Conservation (phyloP, 2,113 vertebrate genomes). For the Pterocles burchelli region DNA sequence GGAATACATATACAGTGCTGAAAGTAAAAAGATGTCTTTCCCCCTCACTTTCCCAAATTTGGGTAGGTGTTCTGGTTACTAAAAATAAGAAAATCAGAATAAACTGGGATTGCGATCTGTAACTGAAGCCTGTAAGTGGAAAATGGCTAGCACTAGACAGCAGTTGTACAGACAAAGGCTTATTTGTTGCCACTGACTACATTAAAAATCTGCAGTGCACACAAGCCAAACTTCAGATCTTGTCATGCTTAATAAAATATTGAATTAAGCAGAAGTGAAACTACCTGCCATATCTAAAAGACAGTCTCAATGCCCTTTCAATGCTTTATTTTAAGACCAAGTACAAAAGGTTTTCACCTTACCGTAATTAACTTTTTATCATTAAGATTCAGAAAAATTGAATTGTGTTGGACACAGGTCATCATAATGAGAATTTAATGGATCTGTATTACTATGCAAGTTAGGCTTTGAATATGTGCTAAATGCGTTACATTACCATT, state of each 20-base stretch:
- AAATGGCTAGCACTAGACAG: constrained; percentile 11
- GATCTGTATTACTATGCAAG: constrained; percentile 68
- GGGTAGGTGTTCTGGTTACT: constrained; percentile 7
- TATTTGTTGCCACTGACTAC: constrained; percentile 63
- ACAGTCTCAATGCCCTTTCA: constrained; percentile 62
- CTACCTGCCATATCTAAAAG: constrained; percentile 55
- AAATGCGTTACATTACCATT: constrained; percentile 74
- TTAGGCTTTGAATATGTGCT: constrained; percentile 69
- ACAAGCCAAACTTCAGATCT: constrained; percentile 63
- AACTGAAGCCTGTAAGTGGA: constrained; percentile 10
- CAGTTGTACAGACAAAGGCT: constrained; percentile 17
- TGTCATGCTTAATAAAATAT: constrained; percentile 74
- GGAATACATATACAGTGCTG: background rate
- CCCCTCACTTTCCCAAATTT: background rate
- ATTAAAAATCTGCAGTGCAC: constrained; percentile 63
- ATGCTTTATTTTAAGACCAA: constrained; percentile 69
- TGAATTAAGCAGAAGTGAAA: constrained; percentile 65
- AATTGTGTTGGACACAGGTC: constrained; percentile 80
- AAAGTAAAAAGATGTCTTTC: background rate
- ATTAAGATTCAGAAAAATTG: constrained; percentile 77
- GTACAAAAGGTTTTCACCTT: constrained; percentile 78
- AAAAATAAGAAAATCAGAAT: constrained; percentile 34
- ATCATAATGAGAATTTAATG: constrained; percentile 81
- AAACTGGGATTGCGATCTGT: background rate
- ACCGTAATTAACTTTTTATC: constrained; percentile 80